Evolutionary conservation across 2,113 vertebrate species (phyloP).

Genomic region (Callionymus lyra): DNA sequence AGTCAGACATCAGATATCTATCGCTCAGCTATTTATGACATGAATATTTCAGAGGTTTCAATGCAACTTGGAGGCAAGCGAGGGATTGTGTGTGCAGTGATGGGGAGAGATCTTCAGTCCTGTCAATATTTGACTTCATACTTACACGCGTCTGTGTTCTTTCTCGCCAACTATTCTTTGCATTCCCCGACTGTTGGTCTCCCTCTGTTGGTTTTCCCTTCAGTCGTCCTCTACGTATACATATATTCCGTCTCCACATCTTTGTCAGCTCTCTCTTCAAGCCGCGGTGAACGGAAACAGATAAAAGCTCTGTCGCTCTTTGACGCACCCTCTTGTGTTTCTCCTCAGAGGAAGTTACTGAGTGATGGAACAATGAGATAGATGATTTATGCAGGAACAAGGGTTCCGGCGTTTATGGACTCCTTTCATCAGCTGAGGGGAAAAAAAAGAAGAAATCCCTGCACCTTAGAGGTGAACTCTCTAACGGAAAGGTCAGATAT

Average conservation of each 20-base stretch:
- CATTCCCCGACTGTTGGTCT: slow-evolving; percentile 6
- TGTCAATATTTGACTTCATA: slow-evolving; percentile 17
- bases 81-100: neutral
- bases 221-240: slow-evolving; percentile 14
- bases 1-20: slow-evolving; percentile 5
- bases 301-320: slow-evolving; percentile 36
- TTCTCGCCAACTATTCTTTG: neutral
- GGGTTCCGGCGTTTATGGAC: slow-evolving; percentile 23
- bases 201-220: slow-evolving; percentile 16
- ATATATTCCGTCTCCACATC: slow-evolving; percentile 26
- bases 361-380: slow-evolving; percentile 16
- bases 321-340: slow-evolving; percentile 16
- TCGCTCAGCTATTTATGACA: slow-evolving; percentile 2
- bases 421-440: slow-evolving; percentile 46
- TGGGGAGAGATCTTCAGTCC: slow-evolving; percentile 3
- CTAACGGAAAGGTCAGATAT: slow-evolving; percentile 22
- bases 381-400: slow-evolving; percentile 33
- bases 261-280: slow-evolving; percentile 1
- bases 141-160: slow-evolving; percentile 2
- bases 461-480: slow-evolving; percentile 19
- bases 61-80: neutral
- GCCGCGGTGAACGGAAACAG: slow-evolving; percentile 21
- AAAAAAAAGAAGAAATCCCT: slow-evolving; percentile 28
- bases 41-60: slow-evolving; percentile 2
- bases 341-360: slow-evolving; percentile 21